Percentiles rank a stretch among this genome's conserved stretches.
Evolutionary conservation across 2,888 invertebrate species (phyloP).

Genomic region (Ditula angustiorana): DNA sequence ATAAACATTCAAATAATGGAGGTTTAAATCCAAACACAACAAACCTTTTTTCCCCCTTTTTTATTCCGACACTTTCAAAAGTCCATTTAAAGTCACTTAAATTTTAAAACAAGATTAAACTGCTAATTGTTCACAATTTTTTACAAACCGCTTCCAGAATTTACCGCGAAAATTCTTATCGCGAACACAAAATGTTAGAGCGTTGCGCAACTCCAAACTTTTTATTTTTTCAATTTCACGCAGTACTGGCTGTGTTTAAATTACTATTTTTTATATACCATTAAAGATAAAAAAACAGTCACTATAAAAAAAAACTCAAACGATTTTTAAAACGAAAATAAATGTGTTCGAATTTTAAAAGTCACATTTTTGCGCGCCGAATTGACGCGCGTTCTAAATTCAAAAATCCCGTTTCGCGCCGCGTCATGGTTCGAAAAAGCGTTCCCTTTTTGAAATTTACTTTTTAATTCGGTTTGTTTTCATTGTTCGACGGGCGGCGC

Average conservation of each 20-base stretch:
- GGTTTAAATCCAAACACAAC: slow-evolving; percentile 8
- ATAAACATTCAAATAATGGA: background rate
- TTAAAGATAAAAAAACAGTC: slow-evolving; percentile 48
- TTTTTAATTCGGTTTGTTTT: slow-evolving; percentile 62
- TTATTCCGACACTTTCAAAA: slow-evolving; percentile 19
- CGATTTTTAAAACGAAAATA: slow-evolving; percentile 41
- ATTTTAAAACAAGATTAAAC: background rate
- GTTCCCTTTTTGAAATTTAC: slow-evolving; percentile 52
- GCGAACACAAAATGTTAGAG: slow-evolving; percentile 59
- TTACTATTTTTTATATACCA: slow-evolving; percentile 50
- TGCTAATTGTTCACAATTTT: slow-evolving; percentile 21
- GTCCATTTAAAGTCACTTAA: slow-evolving; percentile 20
- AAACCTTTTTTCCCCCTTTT: slow-evolving; percentile 20
- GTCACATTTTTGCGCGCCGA: slow-evolving; percentile 64
- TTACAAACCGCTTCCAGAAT: slow-evolving; percentile 43
- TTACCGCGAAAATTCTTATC: slow-evolving; percentile 57
- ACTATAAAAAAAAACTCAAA: slow-evolving; percentile 40
- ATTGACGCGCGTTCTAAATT: slow-evolving; percentile 48
- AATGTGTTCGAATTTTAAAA: slow-evolving; percentile 43
- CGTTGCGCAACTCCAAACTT: slow-evolving; percentile 60
- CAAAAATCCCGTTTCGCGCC: slow-evolving; percentile 38
- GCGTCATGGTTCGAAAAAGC: slow-evolving; percentile 29
- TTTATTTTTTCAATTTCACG: slow-evolving; percentile 75
- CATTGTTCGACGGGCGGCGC: slow-evolving; percentile 76
- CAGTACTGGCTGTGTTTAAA: slow-evolving; percentile 50